These are phyloP conservation scores for Hydra vulgaris DNA, from an alignment of 30 jellyfish, hydroid and myxozoan genomes.

Conservation along the genomic window DNA sequence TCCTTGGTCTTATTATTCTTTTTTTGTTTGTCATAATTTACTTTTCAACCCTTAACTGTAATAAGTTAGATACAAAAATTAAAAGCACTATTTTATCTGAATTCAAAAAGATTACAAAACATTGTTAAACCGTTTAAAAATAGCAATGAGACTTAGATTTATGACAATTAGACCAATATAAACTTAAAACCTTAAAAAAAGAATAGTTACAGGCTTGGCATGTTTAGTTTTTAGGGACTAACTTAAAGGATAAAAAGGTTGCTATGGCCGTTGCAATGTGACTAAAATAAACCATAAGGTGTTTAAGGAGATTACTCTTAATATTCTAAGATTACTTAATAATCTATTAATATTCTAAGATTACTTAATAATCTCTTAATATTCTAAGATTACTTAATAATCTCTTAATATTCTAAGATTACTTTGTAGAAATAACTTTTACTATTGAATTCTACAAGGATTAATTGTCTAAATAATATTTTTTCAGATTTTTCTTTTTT, in stretches of 20 bases:
- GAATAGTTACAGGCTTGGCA: not conserved
- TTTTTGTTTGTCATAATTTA: not conserved
- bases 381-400: too few species aligned
- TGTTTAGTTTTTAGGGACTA: not conserved
- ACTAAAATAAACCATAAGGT: not conserved
- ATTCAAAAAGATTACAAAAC: not conserved
- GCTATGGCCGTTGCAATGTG: not conserved
- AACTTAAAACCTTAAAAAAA: not conserved
- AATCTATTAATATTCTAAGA: too few species aligned
- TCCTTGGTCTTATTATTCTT: not conserved
- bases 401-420: too few species aligned
- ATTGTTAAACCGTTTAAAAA: not conserved
- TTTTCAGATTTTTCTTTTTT: too few species aligned
- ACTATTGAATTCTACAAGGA: too few species aligned
- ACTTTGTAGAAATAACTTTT: too few species aligned
- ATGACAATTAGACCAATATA: not conserved
- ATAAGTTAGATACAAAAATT: not conserved
- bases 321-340: not conserved
- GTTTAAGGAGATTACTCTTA: not conserved
- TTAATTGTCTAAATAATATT: too few species aligned
- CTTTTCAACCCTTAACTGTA: not conserved
- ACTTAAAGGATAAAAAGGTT: not conserved
- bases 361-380: too few species aligned
- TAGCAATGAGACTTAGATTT: not conserved
- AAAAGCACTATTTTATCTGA: not conserved